Conservation (phyloP, 1,140 invertebrate species). For the Triops longicaudatus region DNA sequence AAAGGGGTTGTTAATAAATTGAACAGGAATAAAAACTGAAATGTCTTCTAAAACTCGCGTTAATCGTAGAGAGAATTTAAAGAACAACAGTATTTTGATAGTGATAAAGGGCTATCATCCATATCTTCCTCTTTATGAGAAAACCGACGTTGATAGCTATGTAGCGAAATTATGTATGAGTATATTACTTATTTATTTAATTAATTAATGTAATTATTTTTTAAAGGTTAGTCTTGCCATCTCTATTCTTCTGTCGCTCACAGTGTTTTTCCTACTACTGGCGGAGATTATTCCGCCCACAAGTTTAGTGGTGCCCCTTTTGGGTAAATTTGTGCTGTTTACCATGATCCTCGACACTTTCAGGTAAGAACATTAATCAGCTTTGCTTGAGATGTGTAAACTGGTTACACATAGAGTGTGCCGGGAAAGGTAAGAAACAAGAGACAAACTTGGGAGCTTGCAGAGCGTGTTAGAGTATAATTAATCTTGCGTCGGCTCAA, state of each 20-base stretch:
- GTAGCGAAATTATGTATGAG: no score
- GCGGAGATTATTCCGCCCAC: conserved; percentile 98
- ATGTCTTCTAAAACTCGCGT: no score
- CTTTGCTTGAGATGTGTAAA: neutral
- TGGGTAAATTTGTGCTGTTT: conserved; percentile 98
- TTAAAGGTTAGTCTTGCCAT: conserved; percentile 95
- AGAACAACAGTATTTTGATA: no score
- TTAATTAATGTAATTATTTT: conserved; percentile 33
- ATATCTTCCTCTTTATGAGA: no score
- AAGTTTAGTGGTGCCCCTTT: conserved; percentile 91
- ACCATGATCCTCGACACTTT: conserved; percentile 98
- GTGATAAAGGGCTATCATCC: no score
- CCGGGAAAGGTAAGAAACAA: neutral
- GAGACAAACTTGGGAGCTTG: neutral
- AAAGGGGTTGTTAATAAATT: no score
- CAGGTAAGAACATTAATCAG: conserved; percentile 52
- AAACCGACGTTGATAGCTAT: no score
- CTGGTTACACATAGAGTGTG: no score
- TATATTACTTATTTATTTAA: no score
- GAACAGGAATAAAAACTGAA: no score
- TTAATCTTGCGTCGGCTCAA: neutral
- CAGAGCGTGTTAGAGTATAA: neutral
- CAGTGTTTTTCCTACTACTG: conserved; percentile 97
- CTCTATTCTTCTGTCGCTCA: conserved; percentile 95
- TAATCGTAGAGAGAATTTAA: no score